Evolutionary conservation across 2,888 invertebrate species (phyloP).

Genomic region (Diaphora mendica): DNA sequence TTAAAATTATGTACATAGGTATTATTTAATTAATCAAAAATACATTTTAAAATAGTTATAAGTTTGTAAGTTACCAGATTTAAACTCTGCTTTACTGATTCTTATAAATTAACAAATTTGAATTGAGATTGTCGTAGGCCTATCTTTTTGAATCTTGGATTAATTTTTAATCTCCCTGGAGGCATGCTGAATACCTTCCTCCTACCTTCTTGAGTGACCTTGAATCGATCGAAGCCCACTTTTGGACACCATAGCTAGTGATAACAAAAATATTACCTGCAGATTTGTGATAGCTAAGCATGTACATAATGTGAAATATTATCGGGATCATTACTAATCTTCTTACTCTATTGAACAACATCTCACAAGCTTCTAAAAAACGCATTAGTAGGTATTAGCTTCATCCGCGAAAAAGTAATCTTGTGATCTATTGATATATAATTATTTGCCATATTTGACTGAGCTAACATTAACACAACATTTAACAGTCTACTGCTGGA

Average conservation of each 20-base stretch:
- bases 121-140: background rate
- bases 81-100: background rate
- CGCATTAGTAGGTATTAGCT: background rate
- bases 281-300: background rate
- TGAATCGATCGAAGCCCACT: background rate
- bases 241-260: background rate
- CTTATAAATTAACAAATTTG: background rate
- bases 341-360: background rate
- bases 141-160: too few relatives aligned
- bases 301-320: background rate
- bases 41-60: background rate
- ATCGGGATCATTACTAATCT: background rate
- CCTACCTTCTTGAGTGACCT: background rate
- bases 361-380: background rate
- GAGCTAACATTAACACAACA: too few relatives aligned
- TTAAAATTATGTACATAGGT: background rate
- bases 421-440: background rate
- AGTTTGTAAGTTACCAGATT: background rate
- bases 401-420: too few relatives aligned
- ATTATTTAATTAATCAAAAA: background rate
- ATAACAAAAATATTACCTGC: background rate
- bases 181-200: too few relatives aligned
- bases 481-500: too few relatives aligned
- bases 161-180: too few relatives aligned
- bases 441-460: background rate